phyloP scores from a whole-genome alignment of 2,113 vertebrate species.

The Poeciliopsis turrubarensis region DNA sequence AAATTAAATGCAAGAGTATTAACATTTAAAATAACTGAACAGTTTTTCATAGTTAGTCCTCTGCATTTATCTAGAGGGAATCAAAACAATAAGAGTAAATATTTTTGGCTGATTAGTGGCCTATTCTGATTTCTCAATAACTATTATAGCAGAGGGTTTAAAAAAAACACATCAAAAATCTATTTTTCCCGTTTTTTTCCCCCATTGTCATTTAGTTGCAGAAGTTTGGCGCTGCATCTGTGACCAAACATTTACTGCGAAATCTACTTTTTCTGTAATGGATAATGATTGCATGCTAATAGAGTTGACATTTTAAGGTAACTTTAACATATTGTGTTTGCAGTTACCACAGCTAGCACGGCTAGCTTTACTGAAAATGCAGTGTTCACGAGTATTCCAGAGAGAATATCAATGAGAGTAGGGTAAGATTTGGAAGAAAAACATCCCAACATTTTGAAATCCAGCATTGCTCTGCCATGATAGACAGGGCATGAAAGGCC shows the following conservation, averaged over 20 bases:
- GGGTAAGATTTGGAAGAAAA: no score
- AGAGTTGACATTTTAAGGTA: neutral
- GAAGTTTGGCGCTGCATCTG: neutral
- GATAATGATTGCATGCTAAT: neutral
- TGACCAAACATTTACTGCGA: neutral
- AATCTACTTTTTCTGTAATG: neutral
- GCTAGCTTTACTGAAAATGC: no score
- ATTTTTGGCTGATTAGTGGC: neutral
- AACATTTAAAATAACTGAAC: neutral
- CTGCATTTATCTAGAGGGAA: neutral
- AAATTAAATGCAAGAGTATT: neutral
- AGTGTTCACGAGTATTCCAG: neutral
- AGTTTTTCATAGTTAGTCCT: neutral
- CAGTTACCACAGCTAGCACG: neutral
- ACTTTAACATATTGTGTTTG: neutral
- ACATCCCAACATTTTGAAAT: no score
- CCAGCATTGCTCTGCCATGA: no score
- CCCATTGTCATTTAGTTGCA: neutral
- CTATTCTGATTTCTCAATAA: neutral
- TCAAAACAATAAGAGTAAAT: neutral
- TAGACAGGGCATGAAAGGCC: no score
- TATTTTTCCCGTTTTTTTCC: neutral
- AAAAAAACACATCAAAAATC: neutral
- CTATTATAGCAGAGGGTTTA: neutral
- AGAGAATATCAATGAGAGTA: neutral